Evolutionary conservation across 2,797 vertebrate genomes (phyloP).

Genomic region (Discoglossus pictus): DNA sequence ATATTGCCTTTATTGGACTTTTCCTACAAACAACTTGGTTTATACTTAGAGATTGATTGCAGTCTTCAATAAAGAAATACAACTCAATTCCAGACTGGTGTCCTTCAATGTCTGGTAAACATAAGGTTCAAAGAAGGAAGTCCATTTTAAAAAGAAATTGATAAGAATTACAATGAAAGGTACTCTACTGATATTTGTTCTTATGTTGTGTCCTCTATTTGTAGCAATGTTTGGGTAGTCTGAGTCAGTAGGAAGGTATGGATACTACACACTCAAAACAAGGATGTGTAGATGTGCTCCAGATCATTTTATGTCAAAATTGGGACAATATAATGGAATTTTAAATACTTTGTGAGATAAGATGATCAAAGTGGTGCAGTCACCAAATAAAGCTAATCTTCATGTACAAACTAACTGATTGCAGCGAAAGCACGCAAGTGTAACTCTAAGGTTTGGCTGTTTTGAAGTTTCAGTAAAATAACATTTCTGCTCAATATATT

Average conservation of each 20-base stretch:
- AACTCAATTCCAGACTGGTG: slow-evolving; percentile 23
- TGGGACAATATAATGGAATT: no score
- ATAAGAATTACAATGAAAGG: slow-evolving; percentile 15
- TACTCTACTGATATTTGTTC: slow-evolving; percentile 21
- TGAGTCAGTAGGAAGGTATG: no score
- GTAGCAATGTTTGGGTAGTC: background rate
- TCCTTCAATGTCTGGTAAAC: slow-evolving; percentile 36
- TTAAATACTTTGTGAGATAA: no score
- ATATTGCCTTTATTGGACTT: background rate
- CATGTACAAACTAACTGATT: no score
- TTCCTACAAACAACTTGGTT: background rate
- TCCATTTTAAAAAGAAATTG: slow-evolving; percentile 1
- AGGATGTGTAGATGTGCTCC: background rate
- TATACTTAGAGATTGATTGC: background rate
- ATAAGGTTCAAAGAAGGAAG: slow-evolving; percentile 21
- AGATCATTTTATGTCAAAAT: background rate
- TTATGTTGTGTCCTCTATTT: background rate
- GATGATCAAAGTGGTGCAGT: no score
- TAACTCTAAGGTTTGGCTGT: no score
- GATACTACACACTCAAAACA: no score
- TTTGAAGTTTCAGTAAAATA: no score
- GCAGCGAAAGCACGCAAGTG: no score
- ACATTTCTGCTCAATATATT: no score
- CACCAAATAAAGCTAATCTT: no score
- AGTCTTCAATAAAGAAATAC: slow-evolving; percentile 14